Evolutionary conservation across 2,888 invertebrate genomes (phyloP).

Genomic region (Hyposoter didymator): DNA sequence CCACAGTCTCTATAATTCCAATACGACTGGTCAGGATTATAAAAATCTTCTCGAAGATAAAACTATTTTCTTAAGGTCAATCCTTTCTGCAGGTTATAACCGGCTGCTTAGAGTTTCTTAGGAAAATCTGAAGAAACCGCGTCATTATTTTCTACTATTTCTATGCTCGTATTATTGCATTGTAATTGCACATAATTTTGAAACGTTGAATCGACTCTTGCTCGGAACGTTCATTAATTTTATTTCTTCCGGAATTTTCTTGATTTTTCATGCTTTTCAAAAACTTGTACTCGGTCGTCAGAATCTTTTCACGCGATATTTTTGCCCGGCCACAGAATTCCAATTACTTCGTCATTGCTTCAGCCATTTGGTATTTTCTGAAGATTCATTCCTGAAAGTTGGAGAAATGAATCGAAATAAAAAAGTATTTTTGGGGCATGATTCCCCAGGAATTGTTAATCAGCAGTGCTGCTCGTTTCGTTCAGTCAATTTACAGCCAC

Average conservation of each 20-base stretch:
- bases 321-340: background rate
- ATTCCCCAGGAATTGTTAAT: constrained; percentile 8
- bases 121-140: background rate
- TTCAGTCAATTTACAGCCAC: background rate
- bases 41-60: constrained; percentile 43
- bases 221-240: background rate
- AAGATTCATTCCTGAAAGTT: background rate
- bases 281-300: too few species aligned
- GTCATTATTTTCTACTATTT: background rate
- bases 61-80: constrained; percentile 24
- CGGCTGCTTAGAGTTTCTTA: constrained; percentile 33
- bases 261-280: background rate
- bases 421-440: background rate
- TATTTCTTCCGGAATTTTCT: background rate
- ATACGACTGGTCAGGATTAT: constrained; percentile 52
- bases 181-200: background rate
- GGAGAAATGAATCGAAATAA: background rate
- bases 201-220: background rate
- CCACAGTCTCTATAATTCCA: constrained; percentile 32
- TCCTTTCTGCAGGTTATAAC: constrained; percentile 51
- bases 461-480: background rate
- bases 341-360: background rate
- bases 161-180: background rate
- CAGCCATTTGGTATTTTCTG: background rate
- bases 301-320: background rate